Evolutionary conservation across 1,140 invertebrate species (phyloP).

Genomic region (Nylanderia fulva): DNA sequence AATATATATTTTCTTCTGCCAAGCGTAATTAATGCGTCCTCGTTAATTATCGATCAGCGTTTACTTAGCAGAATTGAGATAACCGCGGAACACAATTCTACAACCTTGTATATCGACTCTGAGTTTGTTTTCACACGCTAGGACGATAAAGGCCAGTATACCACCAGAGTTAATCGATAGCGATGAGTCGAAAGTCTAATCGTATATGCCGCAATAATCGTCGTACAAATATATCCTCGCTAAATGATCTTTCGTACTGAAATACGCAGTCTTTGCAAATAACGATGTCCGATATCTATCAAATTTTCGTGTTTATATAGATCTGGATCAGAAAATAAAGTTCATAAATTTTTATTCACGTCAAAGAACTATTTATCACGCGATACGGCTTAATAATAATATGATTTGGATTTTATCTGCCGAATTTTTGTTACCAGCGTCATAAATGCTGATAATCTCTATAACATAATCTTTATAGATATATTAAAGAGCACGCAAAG

Average conservation of each 20-base stretch:
- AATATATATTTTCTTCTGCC: background rate
- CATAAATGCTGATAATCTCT: background rate
- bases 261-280: conserved; percentile 23
- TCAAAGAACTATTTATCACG: background rate
- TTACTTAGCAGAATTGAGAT: conserved; percentile 40
- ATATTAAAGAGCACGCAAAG: background rate
- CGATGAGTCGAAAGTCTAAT: conserved; percentile 48
- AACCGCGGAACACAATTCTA: background rate
- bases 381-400: background rate
- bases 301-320: background rate
- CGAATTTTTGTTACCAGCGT: background rate
- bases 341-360: background rate
- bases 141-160: conserved; percentile 26
- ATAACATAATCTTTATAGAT: background rate
- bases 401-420: conserved; percentile 25
- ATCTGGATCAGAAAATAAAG: background rate
- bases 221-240: conserved; percentile 18
- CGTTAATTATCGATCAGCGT: conserved; percentile 19
- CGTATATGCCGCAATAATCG: background rate
- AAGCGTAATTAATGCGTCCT: background rate
- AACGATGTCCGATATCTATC: background rate
- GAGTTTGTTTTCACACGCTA: conserved; percentile 9
- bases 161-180: background rate
- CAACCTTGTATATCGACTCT: background rate
- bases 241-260: conserved; percentile 17